Evolutionary conservation across 2,113 vertebrate genomes (phyloP), one percentile per base, ranked within the genome.

Genomic region (Orthonyx spaldingii): DNA sequence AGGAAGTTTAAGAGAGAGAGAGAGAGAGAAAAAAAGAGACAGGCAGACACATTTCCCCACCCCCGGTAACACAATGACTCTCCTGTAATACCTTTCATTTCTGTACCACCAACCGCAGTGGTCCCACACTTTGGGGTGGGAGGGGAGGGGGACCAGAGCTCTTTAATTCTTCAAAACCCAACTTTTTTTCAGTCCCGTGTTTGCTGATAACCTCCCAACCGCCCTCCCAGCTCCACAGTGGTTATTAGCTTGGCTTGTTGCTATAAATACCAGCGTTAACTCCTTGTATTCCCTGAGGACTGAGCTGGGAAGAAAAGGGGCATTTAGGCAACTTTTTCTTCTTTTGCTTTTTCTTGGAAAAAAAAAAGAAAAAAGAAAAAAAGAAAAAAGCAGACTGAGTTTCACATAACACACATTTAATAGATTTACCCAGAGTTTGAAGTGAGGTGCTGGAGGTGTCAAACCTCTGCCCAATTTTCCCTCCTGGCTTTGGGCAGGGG

Each of bases 1-100:
- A 98, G 97, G 97, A 98, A 98, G 93, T 97, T 98, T 90, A 49
- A 94, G 95, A 95, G 72, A 74, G 88, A 87, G 16, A 24, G 16
- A 47, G 41, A 27, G 3, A 39, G 19, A 35, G 10, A 44, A 11
- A 16, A 22, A 19, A 13, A 59, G 2, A 77, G 23, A 75, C 12
- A 89, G 22, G 49, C 61, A 94, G 33, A 82, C 57, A 83, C 66
- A 84, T 85, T 82, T 60, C 79, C 71, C 79, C 80, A 69, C 22
- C 12, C 27, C 65, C 11, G 8, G 71, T 65, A 92, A 63, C 52
- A 93, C 65, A 92, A 95, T 93, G 82, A 83, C 88, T 96, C 93
- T 71, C 94, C 96, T 96, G 86, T 97, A 91, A 77, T 80, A 93
- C 90, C 95, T 92, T 92, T 95, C 41, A 76, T 71, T 84, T 82